Base-by-base conservation (phyloP, 2,113 vertebrate species). In the Rhinoderma darwinii region DNA sequence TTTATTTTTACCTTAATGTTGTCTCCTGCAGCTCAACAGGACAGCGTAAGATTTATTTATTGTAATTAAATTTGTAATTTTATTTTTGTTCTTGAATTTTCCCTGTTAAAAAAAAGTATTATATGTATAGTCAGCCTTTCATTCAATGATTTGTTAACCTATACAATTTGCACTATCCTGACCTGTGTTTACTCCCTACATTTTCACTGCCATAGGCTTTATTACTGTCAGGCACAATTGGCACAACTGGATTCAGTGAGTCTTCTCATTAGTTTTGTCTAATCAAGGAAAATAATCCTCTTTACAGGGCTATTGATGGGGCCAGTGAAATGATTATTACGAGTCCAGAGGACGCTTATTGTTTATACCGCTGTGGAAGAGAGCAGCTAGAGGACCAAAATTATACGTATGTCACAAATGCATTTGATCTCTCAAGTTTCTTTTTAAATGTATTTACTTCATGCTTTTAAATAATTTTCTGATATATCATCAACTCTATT, bases 221-320 rank as follows among this genome's bases (percentile, higher is more conserved):
- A 66, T 66, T 61, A 11, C 51, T 20, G 2, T 54, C 18, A 54
- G 17, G 6, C n/a, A 63, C 27, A 63, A 9, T 30, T 14, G 27
- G 11, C 59, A 30, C 8, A n/a, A 30, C 5, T 20, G 8, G 15
- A 37, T 70, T 70, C 5, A 37, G 27, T 76, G 3, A 25, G 72
- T 27, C 18, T 25, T 43, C n/a, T 44, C 3, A 68, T 70, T 74
- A 51, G n/a, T 78, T 18, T 50, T 50, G 10, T 72, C 14, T 43
- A 66, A 44, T 10, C 15, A 81, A 81, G 17, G 32, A 50, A 20
- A 63, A 32, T n/a, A 27, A 25, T 3, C 74, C 9, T 79, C 41
- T 12, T 88, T 89, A 37, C 63, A 95, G 95, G 72, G 89, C 93
- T 63, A 89, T 94, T 12, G 92, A 89, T 81, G 68, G 82, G 9